Evolutionary conservation across 1,140 invertebrate genomes (phyloP), one percentile per base, ranked within the genome.

Genomic region (Cydia pomonella): DNA sequence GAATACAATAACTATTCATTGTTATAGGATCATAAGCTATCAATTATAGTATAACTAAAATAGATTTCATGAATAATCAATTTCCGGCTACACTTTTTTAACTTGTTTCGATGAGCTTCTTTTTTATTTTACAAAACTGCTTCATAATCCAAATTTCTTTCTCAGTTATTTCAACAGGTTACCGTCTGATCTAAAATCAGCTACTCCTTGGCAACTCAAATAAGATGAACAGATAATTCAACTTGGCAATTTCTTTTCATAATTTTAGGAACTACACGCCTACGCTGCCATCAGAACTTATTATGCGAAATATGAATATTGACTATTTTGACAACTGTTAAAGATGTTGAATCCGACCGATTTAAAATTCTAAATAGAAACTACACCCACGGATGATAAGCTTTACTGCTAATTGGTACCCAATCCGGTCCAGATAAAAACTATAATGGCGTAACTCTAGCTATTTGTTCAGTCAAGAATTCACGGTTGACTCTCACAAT

Each of bases 401-500:
- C 3, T 23, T 23, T 2, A 59, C 53, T 59, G 10, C 18, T 23
- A 59, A 59, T 59, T 59, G 12, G 9, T n/a, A 59, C 53, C 53
- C 21, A 59, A 23, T 59, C 5, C 64, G n/a, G 64, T 69, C 18
- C 5, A 9, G 7, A 64, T 69, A 69, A 18, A 18, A 33, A 3
- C 64, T 33, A 69, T 69, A 33, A 69, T 69, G n/a, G 64, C 64
- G 9, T 33, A 33, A 64, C 63, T 33, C 2, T 13, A 6, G 63
- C 27, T 64, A 23, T 23, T 64, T 64, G 33, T 59, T 33, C 63
- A 69, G 18, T 6, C 64, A 69, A 69, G 64, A 69, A 69, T 41
- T 69, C 25, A 69, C 64, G 29, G 16, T 69, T 69, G 64, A 38
- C n/a, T 69, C 64, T 69, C 64, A 38, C n/a, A 69, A 18, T 21